Percentiles rank a stretch among this genome's conserved stretches.
Conservation (phyloP, 1,140 invertebrate species). For the Dufourea novaeangliae region DNA sequence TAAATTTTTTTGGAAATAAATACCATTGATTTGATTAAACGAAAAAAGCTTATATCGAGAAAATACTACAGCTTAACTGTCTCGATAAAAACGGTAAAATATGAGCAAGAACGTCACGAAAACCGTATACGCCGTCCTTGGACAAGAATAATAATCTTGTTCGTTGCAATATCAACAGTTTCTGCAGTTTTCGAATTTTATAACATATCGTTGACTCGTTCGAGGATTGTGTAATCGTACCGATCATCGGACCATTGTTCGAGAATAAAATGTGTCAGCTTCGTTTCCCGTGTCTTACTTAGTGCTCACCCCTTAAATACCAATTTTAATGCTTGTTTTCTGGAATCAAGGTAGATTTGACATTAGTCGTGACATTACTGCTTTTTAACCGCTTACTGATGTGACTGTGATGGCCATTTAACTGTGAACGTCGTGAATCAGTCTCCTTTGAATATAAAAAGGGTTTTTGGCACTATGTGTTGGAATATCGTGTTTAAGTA, state of each 20-base stretch:
- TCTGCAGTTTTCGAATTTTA: not conserved
- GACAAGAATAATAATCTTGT: not conserved
- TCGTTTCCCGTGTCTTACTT: slow-evolving; percentile 33
- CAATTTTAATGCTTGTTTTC: not conserved
- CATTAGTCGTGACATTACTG: too few relatives aligned
- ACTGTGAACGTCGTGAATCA: too few relatives aligned
- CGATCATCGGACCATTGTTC: not conserved
- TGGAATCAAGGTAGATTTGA: too few relatives aligned
- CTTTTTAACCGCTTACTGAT: too few relatives aligned
- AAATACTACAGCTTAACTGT: not conserved
- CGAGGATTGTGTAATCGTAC: not conserved
- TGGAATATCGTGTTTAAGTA: too few relatives aligned
- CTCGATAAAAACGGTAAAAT: not conserved
- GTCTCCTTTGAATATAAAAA: too few relatives aligned
- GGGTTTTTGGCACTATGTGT: too few relatives aligned
- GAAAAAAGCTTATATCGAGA: too few relatives aligned
- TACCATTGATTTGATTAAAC: too few relatives aligned
- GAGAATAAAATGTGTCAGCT: slow-evolving; percentile 54
- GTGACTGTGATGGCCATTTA: too few relatives aligned
- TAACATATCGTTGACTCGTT: not conserved
- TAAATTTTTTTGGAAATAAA: not conserved
- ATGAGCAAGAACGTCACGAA: not conserved
- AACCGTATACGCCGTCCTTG: slow-evolving; percentile 5
- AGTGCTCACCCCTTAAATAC: slow-evolving; percentile 16
- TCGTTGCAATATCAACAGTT: not conserved